Base-by-base conservation (phyloP, 2,888 invertebrate species). In the Pomacea canaliculata region DNA sequence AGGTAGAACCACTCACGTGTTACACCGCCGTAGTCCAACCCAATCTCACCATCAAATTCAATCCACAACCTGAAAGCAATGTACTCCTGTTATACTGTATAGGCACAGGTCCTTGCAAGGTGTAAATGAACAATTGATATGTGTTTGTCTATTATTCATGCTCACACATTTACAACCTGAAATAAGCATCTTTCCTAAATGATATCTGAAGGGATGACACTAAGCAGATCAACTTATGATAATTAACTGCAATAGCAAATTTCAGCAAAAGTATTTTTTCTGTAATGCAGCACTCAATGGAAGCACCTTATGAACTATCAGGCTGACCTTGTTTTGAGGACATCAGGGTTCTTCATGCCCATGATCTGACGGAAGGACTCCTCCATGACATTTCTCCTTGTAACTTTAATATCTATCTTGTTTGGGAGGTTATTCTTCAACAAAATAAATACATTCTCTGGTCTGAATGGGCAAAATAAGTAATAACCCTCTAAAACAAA, bases 1-100 rank as follows among this genome's bases (percentile, higher is more conserved):
- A 99, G 93, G 93, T 98, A 99, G 93, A 99, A 99, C 98, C 98
- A 99, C 92, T 99, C 99, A 79, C 99, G 93, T 0, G 98, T 96
- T 73, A 98, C 93, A 23, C 98, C 98, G 76, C 98, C 98, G 91
- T 99, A 99, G 92, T 99, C 99, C 92, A 94, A 91, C 23, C 98
- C 98, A 66, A 84, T 83, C 81, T 99, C 99, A 7, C 97, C 96
- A 91, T 98, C 98, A 92, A 99, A 99, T 92, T 99, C 98, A 75
- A 99, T 95, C 99, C 99, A 99, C 76, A 99, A 92, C 92, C 99
- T 99, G 75, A 9, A 83, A 78, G 60, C 48, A 60, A 46, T 23
- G 19, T 19, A 27, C 37, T 37, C n/a, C 2, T 60, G n/a, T 7
- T 19, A 60, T 60, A 60, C 16, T 60, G 3, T 60, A 60, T 7